Evolutionary conservation across 2,888 invertebrate genomes (phyloP).

Genomic region (Biston stratarius): DNA sequence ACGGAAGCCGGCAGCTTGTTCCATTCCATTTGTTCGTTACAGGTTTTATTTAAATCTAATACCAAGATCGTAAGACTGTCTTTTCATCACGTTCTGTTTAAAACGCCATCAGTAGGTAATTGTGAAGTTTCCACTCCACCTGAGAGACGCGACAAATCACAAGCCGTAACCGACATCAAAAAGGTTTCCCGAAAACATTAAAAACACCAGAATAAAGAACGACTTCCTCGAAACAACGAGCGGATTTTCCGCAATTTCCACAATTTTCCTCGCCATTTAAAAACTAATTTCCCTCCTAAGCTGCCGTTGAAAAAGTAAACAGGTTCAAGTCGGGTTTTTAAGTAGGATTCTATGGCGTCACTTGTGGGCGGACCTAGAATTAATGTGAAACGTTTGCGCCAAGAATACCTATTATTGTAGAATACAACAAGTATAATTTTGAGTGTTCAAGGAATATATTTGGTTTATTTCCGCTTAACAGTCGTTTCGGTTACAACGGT

Average conservation of each 20-base stretch:
- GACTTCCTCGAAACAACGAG: constrained; percentile 25
- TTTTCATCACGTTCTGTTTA: too few relatives aligned
- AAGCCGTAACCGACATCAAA: constrained; percentile 13
- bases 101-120: background rate
- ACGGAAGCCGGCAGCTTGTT: too few relatives aligned
- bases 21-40: too few relatives aligned
- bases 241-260: constrained; percentile 32
- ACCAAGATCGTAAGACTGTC: too few relatives aligned
- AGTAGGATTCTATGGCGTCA: constrained; percentile 15
- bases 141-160: constrained; percentile 1
- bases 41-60: too few relatives aligned
- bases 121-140: background rate
- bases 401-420: too few relatives aligned
- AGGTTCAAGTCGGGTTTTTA: constrained; percentile 13
- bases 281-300: constrained; percentile 36
- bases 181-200: constrained; percentile 24
- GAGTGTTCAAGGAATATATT: too few relatives aligned
- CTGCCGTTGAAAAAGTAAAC: constrained; percentile 28
- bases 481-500: too few relatives aligned
- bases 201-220: constrained; percentile 18
- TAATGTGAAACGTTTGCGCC: too few relatives aligned
- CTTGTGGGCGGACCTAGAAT: background rate
- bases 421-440: too few relatives aligned
- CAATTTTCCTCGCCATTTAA: constrained; percentile 32
- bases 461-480: too few relatives aligned